Conservation (phyloP, 2,797 vertebrate genomes). For the Rhinoraja longicauda region DNA sequence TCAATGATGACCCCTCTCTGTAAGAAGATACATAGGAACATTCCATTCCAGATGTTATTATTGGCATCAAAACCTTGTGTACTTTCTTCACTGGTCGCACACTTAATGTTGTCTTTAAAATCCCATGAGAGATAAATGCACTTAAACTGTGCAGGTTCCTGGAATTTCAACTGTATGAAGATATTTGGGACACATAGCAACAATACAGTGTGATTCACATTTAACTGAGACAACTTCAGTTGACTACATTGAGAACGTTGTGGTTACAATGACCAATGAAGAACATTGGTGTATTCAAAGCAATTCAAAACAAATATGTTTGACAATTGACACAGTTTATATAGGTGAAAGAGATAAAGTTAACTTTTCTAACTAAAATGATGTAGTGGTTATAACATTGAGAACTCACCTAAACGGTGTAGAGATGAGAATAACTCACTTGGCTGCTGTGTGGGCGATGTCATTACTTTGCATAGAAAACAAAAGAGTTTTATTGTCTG, state of each 20-base stretch:
- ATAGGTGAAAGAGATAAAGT: neutral
- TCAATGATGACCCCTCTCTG: neutral
- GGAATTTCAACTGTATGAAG: neutral
- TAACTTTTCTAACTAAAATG: slow-evolving; percentile 14
- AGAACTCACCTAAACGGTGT: neutral
- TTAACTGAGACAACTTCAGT: neutral
- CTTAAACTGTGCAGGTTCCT: neutral
- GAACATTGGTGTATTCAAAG: neutral
- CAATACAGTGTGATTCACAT: neutral
- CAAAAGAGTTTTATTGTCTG: neutral
- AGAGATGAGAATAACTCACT: neutral
- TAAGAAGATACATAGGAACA: slow-evolving; percentile 17
- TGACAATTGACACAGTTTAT: slow-evolving; percentile 10
- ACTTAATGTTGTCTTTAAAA: neutral
- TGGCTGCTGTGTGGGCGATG: neutral
- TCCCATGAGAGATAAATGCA: neutral
- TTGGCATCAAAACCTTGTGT: neutral
- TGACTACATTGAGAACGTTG: neutral
- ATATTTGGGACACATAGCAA: neutral
- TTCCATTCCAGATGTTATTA: neutral
- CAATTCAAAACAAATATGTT: neutral
- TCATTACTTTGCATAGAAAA: slow-evolving; percentile 21
- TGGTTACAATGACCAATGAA: neutral
- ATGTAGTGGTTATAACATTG: neutral
- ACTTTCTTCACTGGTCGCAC: neutral